Percentiles rank a stretch among this genome's conserved stretches.
These are phyloP conservation scores for Medauroidea extradentata DNA, from an alignment of 1,140 invertebrate genomes.

Conservation along the genomic window DNA sequence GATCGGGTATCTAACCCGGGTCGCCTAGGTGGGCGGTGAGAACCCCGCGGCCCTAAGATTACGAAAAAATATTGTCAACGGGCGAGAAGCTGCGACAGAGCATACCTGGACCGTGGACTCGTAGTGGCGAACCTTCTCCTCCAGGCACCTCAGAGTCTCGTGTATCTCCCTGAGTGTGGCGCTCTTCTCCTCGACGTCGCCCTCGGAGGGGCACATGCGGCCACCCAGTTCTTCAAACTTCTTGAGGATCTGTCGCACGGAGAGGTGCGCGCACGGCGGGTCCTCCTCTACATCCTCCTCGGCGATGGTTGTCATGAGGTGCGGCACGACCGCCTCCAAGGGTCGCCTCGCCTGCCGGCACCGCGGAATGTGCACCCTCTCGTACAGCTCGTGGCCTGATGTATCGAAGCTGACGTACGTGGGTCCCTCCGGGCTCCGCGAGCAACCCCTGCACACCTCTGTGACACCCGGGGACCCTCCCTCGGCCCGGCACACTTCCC, in stretches of 20 bases:
- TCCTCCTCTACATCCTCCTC: conserved; percentile 49
- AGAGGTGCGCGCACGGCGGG: conserved; percentile 56
- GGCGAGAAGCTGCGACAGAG: no score
- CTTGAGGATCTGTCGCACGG: conserved; percentile 72
- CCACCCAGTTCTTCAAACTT: conserved; percentile 67
- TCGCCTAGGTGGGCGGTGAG: no score
- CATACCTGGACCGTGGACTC: conserved; percentile 5
- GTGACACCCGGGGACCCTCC: no score
- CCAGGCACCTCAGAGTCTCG: conserved; percentile 45
- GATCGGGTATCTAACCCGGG: no score
- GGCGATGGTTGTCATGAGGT: conserved; percentile 68
- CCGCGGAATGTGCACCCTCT: conserved; percentile 16
- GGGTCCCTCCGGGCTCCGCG: no score
- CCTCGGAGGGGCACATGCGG: neutral
- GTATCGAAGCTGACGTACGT: no score
- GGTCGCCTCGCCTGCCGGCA: conserved; percentile 24
- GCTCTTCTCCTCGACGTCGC: conserved; percentile 38
- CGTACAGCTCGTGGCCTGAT: conserved; percentile 2
- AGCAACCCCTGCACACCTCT: no score
- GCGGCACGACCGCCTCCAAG: no score
- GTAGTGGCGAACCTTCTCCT: conserved; percentile 47
- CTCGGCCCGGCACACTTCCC: no score
- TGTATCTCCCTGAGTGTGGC: conserved; percentile 44
- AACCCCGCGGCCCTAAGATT: no score
- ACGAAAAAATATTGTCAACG: no score